phyloP scores from a whole-genome alignment of 2,888 invertebrate genomes.

The Agrochola macilenta region DNA sequence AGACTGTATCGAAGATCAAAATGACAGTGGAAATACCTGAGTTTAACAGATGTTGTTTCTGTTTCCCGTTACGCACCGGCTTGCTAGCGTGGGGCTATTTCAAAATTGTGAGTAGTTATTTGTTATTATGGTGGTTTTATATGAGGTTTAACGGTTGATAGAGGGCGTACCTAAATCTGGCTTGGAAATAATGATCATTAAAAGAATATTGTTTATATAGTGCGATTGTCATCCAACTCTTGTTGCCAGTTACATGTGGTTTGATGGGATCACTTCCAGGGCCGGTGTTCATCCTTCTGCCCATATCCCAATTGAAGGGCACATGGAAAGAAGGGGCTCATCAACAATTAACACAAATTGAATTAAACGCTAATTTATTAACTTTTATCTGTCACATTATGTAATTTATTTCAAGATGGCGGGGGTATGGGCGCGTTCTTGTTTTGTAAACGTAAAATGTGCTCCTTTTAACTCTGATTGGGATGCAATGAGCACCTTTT shows the following conservation, averaged over 20 bases:
- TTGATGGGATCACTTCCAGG: background rate
- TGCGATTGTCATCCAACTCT: background rate
- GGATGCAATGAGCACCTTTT: too few species aligned
- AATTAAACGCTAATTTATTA: too few species aligned
- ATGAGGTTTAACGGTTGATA: too few species aligned
- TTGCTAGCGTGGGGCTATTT: conserved; percentile 60
- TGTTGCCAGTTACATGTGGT: background rate
- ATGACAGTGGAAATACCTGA: conserved; percentile 46
- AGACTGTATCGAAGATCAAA: conserved; percentile 13
- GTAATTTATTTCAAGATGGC: too few species aligned
- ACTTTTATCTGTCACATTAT: too few species aligned
- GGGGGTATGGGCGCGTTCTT: too few species aligned
- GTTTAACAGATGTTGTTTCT: conserved; percentile 56
- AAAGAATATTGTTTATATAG: background rate
- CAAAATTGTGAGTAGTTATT: conserved; percentile 62
- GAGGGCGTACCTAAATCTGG: background rate
- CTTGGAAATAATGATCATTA: background rate
- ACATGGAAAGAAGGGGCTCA: too few species aligned
- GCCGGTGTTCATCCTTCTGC: background rate
- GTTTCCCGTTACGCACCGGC: conserved; percentile 59
- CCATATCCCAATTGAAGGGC: background rate
- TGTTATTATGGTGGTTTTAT: background rate
- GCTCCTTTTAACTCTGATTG: too few species aligned
- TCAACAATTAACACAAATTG: too few species aligned
- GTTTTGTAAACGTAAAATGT: too few species aligned